Percentiles rank a stretch among this genome's conserved stretches.
phyloP scores from a whole-genome alignment of 2,113 vertebrate species.

The Sprattus sprattus region DNA sequence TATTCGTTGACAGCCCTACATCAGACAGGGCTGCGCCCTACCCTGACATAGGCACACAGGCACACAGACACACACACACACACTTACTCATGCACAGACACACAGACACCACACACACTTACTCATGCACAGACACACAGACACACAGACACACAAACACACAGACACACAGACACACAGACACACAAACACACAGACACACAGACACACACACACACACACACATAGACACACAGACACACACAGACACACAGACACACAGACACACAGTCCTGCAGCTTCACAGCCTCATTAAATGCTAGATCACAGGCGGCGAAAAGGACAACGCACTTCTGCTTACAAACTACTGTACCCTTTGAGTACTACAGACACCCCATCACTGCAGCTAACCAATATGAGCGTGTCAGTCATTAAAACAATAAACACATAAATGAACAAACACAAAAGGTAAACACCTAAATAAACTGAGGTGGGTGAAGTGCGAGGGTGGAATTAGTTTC shows the following conservation, averaged over 20 bases:
- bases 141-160: no score
- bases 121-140: no score
- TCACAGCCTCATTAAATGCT: background rate
- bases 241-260: background rate
- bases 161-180: no score
- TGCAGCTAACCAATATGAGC: background rate
- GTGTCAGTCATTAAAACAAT: background rate
- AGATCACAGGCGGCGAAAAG: background rate
- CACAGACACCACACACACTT: no score
- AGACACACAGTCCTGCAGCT: background rate
- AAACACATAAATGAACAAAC: background rate
- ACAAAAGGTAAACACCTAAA: background rate
- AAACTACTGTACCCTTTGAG: background rate
- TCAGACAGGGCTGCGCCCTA: no score
- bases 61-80: no score
- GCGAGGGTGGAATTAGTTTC: background rate
- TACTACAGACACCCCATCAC: background rate
- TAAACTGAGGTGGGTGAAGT: background rate
- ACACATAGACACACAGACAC: background rate
- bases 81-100: no score
- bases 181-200: no score
- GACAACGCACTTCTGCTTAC: background rate
- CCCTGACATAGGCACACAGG: no score
- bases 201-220: no score
- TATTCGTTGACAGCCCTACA: no score